Evolutionary conservation across 1,140 invertebrate species (phyloP).

Genomic region (Drosophila chauvacae): DNA sequence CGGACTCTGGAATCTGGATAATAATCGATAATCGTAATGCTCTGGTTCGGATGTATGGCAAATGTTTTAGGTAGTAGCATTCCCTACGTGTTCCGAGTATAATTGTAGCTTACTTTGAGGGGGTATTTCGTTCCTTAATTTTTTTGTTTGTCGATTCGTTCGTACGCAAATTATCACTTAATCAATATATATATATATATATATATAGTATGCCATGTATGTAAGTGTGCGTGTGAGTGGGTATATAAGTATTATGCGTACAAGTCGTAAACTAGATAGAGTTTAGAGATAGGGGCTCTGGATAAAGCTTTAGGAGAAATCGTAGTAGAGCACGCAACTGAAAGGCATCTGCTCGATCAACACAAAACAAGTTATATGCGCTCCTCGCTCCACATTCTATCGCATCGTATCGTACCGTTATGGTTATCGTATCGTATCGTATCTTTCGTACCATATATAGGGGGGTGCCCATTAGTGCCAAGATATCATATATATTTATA

Average conservation of each 20-base stretch:
- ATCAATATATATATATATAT: slow-evolving; percentile 71
- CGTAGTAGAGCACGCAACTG: slow-evolving; percentile 59
- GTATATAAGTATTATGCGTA: slow-evolving; percentile 67
- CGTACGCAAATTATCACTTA: slow-evolving; percentile 78
- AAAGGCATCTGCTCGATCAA: slow-evolving; percentile 44
- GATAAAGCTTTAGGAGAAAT: slow-evolving; percentile 62
- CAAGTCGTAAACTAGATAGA: slow-evolving; percentile 68
- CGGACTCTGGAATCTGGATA: slow-evolving; percentile 41
- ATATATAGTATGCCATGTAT: slow-evolving; percentile 71
- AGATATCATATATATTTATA: slow-evolving; percentile 43
- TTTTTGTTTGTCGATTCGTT: slow-evolving; percentile 35
- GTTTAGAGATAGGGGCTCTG: slow-evolving; percentile 58
- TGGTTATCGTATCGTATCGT: slow-evolving; percentile 12
- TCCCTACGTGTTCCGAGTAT: slow-evolving; percentile 57
- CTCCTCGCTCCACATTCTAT: slow-evolving; percentile 3
- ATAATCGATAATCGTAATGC: slow-evolving; percentile 54
- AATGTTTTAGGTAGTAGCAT: slow-evolving; percentile 55
- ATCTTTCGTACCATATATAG: slow-evolving; percentile 39
- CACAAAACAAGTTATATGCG: slow-evolving; percentile 31
- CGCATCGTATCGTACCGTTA: slow-evolving; percentile 26
- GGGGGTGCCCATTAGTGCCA: slow-evolving; percentile 61
- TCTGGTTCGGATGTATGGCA: slow-evolving; percentile 63
- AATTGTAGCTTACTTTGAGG: slow-evolving; percentile 71
- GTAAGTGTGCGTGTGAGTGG: slow-evolving; percentile 65
- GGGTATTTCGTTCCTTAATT: background rate